Percentiles rank a stretch among this genome's conserved stretches.
These are phyloP conservation scores for Denticeps clupeoides DNA, from an alignment of 2,797 vertebrate genomes.

Conservation along the genomic window DNA sequence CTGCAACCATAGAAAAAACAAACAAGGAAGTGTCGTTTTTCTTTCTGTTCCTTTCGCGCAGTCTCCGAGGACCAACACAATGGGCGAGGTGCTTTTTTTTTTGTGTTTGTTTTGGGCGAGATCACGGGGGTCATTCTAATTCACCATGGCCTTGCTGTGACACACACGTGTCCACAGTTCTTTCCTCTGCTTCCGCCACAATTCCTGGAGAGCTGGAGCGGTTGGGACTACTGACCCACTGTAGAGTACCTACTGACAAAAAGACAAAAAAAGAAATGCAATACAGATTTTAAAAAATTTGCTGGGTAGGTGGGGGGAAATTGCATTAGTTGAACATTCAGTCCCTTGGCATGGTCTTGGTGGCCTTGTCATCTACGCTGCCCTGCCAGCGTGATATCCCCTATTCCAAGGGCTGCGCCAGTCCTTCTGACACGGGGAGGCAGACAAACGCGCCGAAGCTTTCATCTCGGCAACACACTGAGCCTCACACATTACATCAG, in stretches of 20 bases:
- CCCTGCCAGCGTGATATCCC: slow-evolving; percentile 44
- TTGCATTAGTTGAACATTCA: no score
- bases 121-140: slow-evolving; percentile 35
- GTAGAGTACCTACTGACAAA: no score
- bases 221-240: no score
- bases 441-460: slow-evolving; percentile 31
- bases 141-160: slow-evolving; percentile 45
- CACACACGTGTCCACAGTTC: slow-evolving; percentile 57
- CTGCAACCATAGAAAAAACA: neutral
- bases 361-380: slow-evolving; percentile 41
- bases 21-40: neutral
- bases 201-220: slow-evolving; percentile 45
- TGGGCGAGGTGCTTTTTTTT: neutral
- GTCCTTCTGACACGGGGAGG: slow-evolving; percentile 31
- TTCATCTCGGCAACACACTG: slow-evolving; percentile 36
- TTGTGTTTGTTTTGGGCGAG: neutral
- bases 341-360: no score
- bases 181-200: slow-evolving; percentile 53
- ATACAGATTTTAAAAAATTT: no score
- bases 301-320: no score
- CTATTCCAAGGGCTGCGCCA: slow-evolving; percentile 36
- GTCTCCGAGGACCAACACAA: neutral
- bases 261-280: no score
- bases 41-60: neutral
- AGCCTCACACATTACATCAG: slow-evolving; percentile 48